Conservation (phyloP, 2,113 vertebrate species). For the Sus scrofa region DNA sequence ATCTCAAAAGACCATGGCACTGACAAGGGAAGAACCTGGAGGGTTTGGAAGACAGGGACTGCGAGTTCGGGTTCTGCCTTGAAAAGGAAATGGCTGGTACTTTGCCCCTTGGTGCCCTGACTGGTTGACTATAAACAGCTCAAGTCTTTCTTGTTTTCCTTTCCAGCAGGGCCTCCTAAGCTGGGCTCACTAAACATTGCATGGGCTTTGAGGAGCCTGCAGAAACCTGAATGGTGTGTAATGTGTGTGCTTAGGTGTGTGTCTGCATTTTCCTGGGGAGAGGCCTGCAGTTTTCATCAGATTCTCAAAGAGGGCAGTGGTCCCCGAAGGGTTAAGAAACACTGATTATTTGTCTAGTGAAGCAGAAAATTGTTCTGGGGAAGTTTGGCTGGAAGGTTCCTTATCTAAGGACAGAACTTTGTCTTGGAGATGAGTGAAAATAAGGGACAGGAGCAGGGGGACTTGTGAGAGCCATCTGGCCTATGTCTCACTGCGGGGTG, state of each 20-base stretch:
- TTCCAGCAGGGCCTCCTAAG: neutral
- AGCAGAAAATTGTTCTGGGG: constrained; percentile 14
- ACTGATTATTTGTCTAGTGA: neutral
- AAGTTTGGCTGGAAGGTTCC: neutral
- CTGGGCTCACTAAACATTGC: neutral
- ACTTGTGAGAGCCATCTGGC: neutral
- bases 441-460: neutral
- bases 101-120: neutral
- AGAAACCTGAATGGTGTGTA: neutral
- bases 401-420: neutral
- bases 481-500: neutral
- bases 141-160: neutral
- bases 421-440: neutral
- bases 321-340: neutral
- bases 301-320: constrained; percentile 1
- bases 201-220: neutral
- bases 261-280: neutral
- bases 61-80: neutral
- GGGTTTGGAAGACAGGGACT: neutral
- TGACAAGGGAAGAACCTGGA: neutral
- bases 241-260: neutral
- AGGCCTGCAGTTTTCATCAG: neutral
- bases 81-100: neutral
- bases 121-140: neutral
- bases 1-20: neutral